phyloP scores from a whole-genome alignment of 2,113 vertebrate genomes.

The Furnarius figulus region DNA sequence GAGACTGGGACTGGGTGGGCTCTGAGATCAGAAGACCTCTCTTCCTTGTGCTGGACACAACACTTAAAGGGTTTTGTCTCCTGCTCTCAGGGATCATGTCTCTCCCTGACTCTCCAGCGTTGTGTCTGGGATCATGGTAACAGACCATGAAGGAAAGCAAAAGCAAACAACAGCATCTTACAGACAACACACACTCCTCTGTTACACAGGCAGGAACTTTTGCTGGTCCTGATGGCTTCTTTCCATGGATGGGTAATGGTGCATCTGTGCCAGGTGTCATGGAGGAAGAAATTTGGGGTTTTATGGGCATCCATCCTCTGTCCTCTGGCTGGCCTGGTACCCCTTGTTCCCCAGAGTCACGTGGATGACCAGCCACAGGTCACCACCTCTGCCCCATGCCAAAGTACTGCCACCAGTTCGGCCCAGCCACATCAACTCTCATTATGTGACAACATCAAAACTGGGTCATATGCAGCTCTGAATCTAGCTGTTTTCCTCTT shows the following conservation, averaged over 20 bases:
- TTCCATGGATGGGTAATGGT: accelerated
- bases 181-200: not conserved
- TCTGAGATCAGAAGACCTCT: not conserved
- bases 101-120: not conserved
- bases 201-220: not conserved
- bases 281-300: not conserved
- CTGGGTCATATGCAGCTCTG: not conserved
- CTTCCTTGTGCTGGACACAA: not conserved
- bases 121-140: not conserved
- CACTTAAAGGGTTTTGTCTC: not conserved
- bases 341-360: not conserved
- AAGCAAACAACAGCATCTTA: not conserved
- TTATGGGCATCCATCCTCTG: not conserved
- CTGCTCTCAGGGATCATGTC: not conserved
- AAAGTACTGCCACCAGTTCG: not conserved
- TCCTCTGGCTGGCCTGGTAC: not conserved
- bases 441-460: not conserved
- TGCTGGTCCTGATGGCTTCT: not conserved
- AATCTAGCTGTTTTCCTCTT: not conserved
- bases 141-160: not conserved
- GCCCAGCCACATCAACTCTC: not conserved
- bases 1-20: not conserved
- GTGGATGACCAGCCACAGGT: not conserved
- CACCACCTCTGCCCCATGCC: not conserved
- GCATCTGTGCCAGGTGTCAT: not conserved